Evolutionary conservation across 2,113 vertebrate species (phyloP).

Genomic region (Melanocharis versteri): DNA sequence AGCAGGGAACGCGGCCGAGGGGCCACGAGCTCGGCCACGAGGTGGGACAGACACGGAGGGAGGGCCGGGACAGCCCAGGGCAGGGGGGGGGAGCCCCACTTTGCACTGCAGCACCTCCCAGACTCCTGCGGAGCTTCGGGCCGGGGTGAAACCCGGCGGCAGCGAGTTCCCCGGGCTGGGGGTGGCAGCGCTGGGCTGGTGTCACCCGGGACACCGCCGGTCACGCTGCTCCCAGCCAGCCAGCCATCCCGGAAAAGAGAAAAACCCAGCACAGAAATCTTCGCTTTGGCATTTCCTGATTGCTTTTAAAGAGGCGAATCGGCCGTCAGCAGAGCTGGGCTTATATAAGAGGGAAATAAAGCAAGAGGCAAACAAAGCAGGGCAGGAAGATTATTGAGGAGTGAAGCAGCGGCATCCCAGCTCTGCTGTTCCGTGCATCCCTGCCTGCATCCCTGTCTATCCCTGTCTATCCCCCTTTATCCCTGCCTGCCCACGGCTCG

Average conservation of each 20-base stretch:
- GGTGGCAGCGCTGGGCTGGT: not conserved
- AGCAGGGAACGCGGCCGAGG: not conserved
- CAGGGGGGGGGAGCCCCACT: fast-evolving
- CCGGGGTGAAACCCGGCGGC: fast-evolving
- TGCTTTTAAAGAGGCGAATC: not conserved
- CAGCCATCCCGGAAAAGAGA: not conserved
- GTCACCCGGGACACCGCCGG: not conserved
- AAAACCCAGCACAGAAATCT: not conserved
- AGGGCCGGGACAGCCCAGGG: not conserved
- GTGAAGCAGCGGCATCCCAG: not conserved
- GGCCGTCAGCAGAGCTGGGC: not conserved
- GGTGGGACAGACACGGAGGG: not conserved
- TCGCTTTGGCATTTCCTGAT: not conserved
- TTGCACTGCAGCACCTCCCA: fast-evolving
- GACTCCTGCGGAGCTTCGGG: fast-evolving
- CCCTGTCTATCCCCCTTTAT: not conserved
- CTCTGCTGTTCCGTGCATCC: not conserved
- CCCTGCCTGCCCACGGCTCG: too few relatives aligned
- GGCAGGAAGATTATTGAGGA: not conserved
- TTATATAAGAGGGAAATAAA: not conserved
- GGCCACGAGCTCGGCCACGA: not conserved
- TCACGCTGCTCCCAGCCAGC: not conserved
- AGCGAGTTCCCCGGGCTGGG: not conserved
- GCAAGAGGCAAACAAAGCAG: not conserved
- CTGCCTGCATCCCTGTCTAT: not conserved